These are phyloP conservation scores for Drosophila teissieri DNA, from an alignment of 1,140 invertebrate species.

Conservation along the genomic window DNA sequence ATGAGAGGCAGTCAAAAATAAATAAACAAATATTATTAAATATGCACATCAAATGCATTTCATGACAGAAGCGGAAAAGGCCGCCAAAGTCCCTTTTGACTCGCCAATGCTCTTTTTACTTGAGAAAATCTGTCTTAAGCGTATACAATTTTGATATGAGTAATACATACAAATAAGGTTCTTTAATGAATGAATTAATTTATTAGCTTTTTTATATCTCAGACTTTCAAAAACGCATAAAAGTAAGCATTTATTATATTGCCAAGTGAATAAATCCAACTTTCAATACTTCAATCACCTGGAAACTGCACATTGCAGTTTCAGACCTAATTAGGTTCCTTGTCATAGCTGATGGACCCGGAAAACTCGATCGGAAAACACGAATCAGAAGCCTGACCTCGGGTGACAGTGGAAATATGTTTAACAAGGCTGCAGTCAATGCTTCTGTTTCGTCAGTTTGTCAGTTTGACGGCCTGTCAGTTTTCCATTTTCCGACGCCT, in stretches of 20 bases:
- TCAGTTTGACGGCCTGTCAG: slow-evolving; percentile 53
- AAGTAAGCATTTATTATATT: too few species aligned
- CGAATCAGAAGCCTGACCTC: slow-evolving; percentile 34
- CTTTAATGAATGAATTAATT: too few species aligned
- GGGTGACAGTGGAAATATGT: slow-evolving; percentile 50
- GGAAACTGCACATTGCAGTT: too few species aligned
- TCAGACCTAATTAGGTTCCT: too few species aligned
- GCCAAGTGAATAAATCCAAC: too few species aligned
- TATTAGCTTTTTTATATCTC: too few species aligned
- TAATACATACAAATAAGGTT: too few species aligned
- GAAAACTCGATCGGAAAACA: neutral
- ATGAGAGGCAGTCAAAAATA: slow-evolving; percentile 47
- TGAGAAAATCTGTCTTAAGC: neutral
- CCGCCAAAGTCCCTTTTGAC: neutral
- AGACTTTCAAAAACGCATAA: too few species aligned
- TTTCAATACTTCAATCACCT: too few species aligned
- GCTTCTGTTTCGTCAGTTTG: slow-evolving; percentile 60
- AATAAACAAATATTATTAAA: slow-evolving; percentile 57
- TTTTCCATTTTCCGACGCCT: slow-evolving; percentile 24
- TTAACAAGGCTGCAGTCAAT: slow-evolving; percentile 55
- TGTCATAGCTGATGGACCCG: neutral
- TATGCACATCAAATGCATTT: slow-evolving; percentile 54
- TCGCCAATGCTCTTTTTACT: neutral
- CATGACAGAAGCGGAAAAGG: slow-evolving; percentile 18
- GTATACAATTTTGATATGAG: too few species aligned